Conservation (phyloP, 2,797 vertebrate species). For the Poecilia velifera region DNA sequence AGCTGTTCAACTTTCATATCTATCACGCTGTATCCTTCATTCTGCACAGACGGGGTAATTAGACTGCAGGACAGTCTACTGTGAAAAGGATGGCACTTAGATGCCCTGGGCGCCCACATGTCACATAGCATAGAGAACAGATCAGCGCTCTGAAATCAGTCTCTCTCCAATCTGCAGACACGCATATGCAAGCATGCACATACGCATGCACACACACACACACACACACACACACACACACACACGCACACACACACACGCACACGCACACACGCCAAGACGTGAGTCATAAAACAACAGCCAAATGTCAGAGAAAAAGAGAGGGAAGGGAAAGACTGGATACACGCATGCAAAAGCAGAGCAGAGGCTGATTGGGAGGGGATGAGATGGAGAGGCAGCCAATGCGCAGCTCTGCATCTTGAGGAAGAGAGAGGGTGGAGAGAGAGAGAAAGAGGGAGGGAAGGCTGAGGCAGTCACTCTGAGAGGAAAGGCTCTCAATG, state of each 20-base stretch:
- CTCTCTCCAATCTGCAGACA: constrained; percentile 32
- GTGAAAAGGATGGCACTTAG: constrained; percentile 21
- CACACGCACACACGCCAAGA: constrained; percentile 29
- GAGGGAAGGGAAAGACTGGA: constrained; percentile 48
- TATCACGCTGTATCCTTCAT: constrained; percentile 12
- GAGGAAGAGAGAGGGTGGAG: constrained; percentile 66
- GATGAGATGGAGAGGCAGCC: constrained; percentile 72
- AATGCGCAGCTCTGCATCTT: constrained; percentile 81
- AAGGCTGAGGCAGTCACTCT: constrained; percentile 70
- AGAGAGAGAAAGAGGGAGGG: constrained; percentile 43
- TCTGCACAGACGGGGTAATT: constrained; percentile 24
- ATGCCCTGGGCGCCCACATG: constrained; percentile 31
- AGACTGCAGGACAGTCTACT: constrained; percentile 35
- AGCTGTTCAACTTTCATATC: constrained; percentile 40
- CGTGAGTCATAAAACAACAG: constrained; percentile 62
- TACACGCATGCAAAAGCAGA: constrained; percentile 61
- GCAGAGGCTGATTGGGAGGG: constrained; percentile 68
- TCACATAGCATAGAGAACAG: constrained; percentile 41
- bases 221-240: neutral
- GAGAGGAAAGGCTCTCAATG: constrained; percentile 74
- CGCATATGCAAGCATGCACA: neutral
- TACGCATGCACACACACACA: neutral
- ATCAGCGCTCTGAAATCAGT: constrained; percentile 38
- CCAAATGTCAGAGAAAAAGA: constrained; percentile 63
- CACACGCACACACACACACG: neutral